Conservation (phyloP, 2,797 vertebrate species). For the Lutjanus argentimaculatus region DNA sequence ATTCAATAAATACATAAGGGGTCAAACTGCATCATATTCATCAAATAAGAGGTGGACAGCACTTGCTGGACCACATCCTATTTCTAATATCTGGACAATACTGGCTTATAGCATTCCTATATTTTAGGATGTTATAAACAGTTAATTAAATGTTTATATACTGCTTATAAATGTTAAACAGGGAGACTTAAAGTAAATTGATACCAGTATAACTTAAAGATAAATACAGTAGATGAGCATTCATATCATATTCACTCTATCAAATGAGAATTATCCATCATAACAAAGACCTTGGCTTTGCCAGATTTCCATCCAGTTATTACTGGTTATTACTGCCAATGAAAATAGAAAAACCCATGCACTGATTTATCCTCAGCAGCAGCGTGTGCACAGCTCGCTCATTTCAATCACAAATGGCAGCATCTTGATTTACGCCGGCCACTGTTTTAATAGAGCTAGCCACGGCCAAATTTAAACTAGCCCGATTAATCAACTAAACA, state of each 20-base stretch:
- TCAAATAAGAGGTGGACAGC: constrained; percentile 26
- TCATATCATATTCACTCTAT: constrained; percentile 61
- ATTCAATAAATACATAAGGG: constrained; percentile 39
- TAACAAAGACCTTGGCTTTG: constrained; percentile 90
- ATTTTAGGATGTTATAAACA: neutral
- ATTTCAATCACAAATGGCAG: constrained; percentile 99
- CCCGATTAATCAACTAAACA: constrained; percentile 99
- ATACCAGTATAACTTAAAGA: constrained; percentile 34
- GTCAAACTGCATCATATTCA: constrained; percentile 31
- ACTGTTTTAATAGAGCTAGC: constrained; percentile 95
- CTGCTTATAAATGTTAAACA: neutral
- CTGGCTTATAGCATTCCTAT: neutral
- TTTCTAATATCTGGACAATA: constrained; percentile 29
- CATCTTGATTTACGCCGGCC: constrained; percentile 96
- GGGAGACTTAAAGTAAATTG: neutral
- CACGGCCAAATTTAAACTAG: constrained; percentile 97
- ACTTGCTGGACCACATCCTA: neutral
- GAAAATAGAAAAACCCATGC: constrained; percentile 85
- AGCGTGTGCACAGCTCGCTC: constrained; percentile 91
- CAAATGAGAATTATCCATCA: constrained; percentile 74
- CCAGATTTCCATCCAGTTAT: constrained; percentile 90
- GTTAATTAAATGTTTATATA: neutral
- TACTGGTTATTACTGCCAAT: constrained; percentile 94
- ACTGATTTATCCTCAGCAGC: constrained; percentile 93
- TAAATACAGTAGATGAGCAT: constrained; percentile 46